Evolutionary conservation across 1,140 invertebrate genomes (phyloP).

Genomic region (Ips typographus): DNA sequence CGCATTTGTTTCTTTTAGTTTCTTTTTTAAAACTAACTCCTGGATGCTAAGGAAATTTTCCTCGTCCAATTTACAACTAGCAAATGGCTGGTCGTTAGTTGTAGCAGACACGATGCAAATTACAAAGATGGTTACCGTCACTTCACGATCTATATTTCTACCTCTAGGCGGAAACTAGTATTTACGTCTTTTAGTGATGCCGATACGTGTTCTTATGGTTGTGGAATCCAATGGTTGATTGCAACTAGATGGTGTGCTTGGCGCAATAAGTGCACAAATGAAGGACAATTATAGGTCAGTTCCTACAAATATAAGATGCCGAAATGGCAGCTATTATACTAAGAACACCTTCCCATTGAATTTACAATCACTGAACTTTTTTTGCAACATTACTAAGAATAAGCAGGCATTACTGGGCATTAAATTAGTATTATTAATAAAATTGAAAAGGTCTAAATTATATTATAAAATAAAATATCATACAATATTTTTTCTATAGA

Average conservation of each 20-base stretch:
- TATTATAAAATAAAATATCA: no score
- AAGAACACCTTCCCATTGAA: background rate
- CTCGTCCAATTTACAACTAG: no score
- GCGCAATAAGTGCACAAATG: constrained; percentile 17
- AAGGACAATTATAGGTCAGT: constrained; percentile 13
- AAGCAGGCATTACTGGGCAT: no score
- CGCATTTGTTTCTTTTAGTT: no score
- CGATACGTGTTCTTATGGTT: constrained; percentile 12
- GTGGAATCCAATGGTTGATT: constrained; percentile 10
- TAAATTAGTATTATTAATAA: no score
- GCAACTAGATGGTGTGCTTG: constrained; percentile 18
- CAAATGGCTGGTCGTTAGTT: no score
- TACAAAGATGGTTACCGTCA: constrained; percentile 25
- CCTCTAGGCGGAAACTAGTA: constrained; percentile 25
- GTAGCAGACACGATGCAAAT: constrained; percentile 16
- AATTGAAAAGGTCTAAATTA: no score
- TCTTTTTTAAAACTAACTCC: no score
- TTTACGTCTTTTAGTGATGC: constrained; percentile 25
- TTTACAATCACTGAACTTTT: no score
- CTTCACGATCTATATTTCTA: constrained; percentile 31
- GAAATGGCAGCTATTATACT: constrained; percentile 27
- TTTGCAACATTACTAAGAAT: no score
- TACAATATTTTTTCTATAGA: no score
- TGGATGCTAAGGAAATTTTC: no score
- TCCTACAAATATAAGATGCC: constrained; percentile 17